Base-by-base conservation (phyloP, 2,888 invertebrate species). In the Tinea pellionella region DNA sequence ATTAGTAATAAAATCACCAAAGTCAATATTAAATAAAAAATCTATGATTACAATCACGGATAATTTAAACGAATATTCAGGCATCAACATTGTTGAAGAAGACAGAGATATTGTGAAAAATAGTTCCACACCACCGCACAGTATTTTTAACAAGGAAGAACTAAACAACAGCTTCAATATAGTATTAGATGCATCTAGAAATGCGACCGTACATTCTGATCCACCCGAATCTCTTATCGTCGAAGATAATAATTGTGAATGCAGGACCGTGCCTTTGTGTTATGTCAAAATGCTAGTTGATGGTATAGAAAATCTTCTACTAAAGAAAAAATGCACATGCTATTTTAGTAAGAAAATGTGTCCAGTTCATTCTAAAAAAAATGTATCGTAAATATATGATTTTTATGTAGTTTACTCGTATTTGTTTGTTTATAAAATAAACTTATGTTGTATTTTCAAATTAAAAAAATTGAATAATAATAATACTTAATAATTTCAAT, bases 261-360 rank as follows among this genome's bases (percentile, higher is more conserved):
- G 86, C 66, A 69, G 74, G 63, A 72, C 73, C 69, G 78, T 86
- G 15, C 86, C 86, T 30, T 67, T 85, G 61, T 86, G 86, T 73
- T 84, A 84, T 61, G 80, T 86, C 0, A 86, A 85, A 72, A 77
- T 84, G 82, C 73, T 86, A 58, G 74, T 86, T 3, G 72, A 82
- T 61, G 76, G 76, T 68, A 82, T 86, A 64, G 83, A 83, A 66
- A 71, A 70, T 58, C 83, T 75, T 64, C 65, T 86, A 58, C 66
- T 69, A 3, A 64, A 73, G 61, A 72, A 72, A 19, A 75, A 77
- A 62, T 85, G 85, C 63, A 82, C 77, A 3, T 85, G 85, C 69
- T 82, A 86, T 64, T 74, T 83, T 62, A 68, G 65, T 62, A 64
- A 75, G 7, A 72, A 75, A 67, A 74, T 78, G 18, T 86, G 84